Base-by-base conservation (phyloP, 1,140 invertebrate genomes). In the Coptotermes formosanus region DNA sequence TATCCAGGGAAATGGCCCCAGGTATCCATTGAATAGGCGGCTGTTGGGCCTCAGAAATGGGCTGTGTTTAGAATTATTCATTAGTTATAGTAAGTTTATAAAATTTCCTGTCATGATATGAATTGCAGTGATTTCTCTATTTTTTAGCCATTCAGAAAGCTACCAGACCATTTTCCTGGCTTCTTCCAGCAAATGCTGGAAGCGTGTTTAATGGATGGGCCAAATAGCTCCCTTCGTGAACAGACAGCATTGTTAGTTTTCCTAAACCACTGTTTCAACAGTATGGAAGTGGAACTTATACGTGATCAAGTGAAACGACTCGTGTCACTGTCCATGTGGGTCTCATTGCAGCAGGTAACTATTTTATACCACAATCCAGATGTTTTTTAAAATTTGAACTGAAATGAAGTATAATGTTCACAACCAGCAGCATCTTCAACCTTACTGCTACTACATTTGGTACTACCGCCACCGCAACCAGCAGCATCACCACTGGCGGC, bases 221-320 rank as follows among this genome's bases (percentile, higher is more conserved):
- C 93, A 43, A 32, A 84, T 44, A 43, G 30, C 38, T 90, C 93
- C 32, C 92, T 97, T 86, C 93, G 93, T 81, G 98, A 99, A 91
- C 96, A 98, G 89, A 98, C 96, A 0, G 94, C 95, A 0, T 89
- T 99, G 55, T 92, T 99, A 9, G 93, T 98, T 21, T 99, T 99
- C 90, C 91, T 99, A 0, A 98, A 98, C 90, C 97, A 99, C 90
- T 98, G 97, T 90, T 99, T 99, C 88, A 99, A 98, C 89, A 99
- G 97, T 88, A 97, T 99, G 96, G 98, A 99, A 92, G 95, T 99
- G 43, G 96, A 96, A 88, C 90, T 99, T 16, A 97, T 99, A 82
- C 91, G 98, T 59, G 96, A 98, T 88, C 97, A 98, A 91, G 95
- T 98, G 7, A 98, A 98, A 90, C 93, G 95, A 87, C 92, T 99